A percentile compares a stretch with the other conserved stretches of the same genome.
These are phyloP conservation scores for Potamarius usumacintae DNA, from an alignment of 2,113 vertebrate genomes.

Conservation along the genomic window DNA sequence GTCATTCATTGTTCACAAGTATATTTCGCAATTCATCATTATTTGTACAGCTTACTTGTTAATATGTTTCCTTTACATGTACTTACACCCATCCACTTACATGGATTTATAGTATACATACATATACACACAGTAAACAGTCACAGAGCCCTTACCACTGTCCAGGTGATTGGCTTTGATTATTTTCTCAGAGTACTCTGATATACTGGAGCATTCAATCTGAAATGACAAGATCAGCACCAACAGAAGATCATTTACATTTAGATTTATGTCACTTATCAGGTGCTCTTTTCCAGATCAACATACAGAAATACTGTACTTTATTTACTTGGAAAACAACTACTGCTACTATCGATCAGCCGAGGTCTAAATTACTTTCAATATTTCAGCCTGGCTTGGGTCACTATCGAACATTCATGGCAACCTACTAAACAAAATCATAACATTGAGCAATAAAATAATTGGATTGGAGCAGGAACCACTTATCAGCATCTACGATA, in stretches of 20 bases:
- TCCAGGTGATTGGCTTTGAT: conserved; percentile 97
- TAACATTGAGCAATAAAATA: no score
- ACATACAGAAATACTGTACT: no score
- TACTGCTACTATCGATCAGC: background rate
- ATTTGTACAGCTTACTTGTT: background rate
- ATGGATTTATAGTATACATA: no score
- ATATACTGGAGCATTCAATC: conserved; percentile 99
- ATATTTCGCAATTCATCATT: background rate
- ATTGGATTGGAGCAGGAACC: no score
- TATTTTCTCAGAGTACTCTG: conserved; percentile 97
- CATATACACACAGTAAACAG: background rate
- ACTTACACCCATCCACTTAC: background rate
- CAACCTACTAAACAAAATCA: no score
- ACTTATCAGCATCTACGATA: no score
- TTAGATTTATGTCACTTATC: background rate
- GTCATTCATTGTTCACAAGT: background rate
- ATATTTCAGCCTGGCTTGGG: no score
- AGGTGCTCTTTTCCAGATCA: background rate
- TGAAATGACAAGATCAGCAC: conserved; percentile 60
- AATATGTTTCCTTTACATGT: background rate
- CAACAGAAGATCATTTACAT: background rate
- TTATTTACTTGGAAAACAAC: background rate
- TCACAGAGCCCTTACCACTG: conserved; percentile 80
- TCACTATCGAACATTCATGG: no score
- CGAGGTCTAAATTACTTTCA: background rate